These are phyloP conservation scores for Apis florea DNA, from an alignment of 1,140 invertebrate genomes.

Conservation along the genomic window DNA sequence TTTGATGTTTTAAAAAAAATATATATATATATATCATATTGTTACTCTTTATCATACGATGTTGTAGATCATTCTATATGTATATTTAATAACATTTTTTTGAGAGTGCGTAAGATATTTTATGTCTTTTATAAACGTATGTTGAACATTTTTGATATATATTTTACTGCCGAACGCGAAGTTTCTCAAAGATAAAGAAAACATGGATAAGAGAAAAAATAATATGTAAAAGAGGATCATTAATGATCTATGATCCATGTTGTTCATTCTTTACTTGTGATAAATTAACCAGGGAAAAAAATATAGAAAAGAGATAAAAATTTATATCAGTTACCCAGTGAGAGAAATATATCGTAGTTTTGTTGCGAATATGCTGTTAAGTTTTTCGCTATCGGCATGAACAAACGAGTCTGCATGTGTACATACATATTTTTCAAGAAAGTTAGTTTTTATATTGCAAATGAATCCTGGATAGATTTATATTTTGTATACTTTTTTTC, in stretches of 20 bases:
- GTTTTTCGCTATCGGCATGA: conserved; percentile 43
- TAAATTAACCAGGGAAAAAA: conserved; percentile 28
- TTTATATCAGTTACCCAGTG: conserved; percentile 62
- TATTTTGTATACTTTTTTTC: conserved; percentile 65
- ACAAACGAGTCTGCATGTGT: conserved; percentile 38
- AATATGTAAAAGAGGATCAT: not conserved
- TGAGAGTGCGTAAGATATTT: conserved; percentile 26
- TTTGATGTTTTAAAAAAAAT: conserved; percentile 6
- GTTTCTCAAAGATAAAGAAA: not conserved
- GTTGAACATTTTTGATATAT: conserved; percentile 47
- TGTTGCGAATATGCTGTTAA: conserved; percentile 48
- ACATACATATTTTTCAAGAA: conserved; percentile 50
- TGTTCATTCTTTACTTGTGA: conserved; percentile 40
- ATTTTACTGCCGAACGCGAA: conserved; percentile 46
- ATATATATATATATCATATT: not conserved
- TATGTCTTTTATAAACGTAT: conserved; percentile 51
- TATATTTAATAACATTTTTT: conserved; percentile 42
- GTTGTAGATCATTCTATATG: conserved; percentile 14
- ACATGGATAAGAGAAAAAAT: not conserved
- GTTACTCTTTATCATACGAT: conserved; percentile 2
- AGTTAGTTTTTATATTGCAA: conserved; percentile 55
- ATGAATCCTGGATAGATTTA: conserved; percentile 58
- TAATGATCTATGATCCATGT: conserved; percentile 11
- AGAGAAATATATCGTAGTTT: conserved; percentile 54
- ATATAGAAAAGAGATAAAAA: not conserved